Evolutionary conservation across 2,888 invertebrate species (phyloP), one percentile per base, ranked within the genome.

Genomic region (Allacma fusca): DNA sequence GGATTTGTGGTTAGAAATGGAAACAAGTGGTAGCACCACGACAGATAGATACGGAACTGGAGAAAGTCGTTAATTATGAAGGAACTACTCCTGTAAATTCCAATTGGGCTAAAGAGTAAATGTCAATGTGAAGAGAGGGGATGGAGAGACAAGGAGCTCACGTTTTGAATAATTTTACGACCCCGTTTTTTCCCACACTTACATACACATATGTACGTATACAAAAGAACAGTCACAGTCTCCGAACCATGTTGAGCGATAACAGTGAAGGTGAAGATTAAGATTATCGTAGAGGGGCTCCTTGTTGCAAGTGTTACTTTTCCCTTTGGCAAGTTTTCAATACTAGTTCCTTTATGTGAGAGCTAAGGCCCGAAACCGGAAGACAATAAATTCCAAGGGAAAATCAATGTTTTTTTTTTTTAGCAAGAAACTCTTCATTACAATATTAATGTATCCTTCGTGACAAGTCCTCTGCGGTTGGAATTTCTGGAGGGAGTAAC

Each of bases 331-430:
- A 50, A n/a, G 1, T 13, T 50, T 50, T 50, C 50, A 50, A n/a
- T 19, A 40, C 40, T 13, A n/a, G 50, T 50, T 50, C 19, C 19
- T 50, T 50, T 50, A 34, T 34, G 9, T 34, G 9, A 1, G 50
- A 50, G 16, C 5, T 12, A 9, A 16, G 2, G n/a, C 19, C 9
- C 19, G 16, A 50, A 50, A n/a, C 50, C 50, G 50, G 50, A 50
- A 50, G 50, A n/a, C n/a, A 5, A 50, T 50, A 50, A 50, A 50
- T 50, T 19, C 16, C 7, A 40, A 50, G 5, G 34, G 34, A 50
- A 50, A 50, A 50, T 50, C 50, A 50, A 50, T 50, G 50, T 50
- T 50, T n/a, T n/a, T n/a, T n/a, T n/a, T 50, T n/a, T n/a, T n/a
- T n/a, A 9, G 16, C 50, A 50, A 50, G 50, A 50, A 9, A 50